phyloP scores from a whole-genome alignment of 2,113 vertebrate species.

The Macquaria ambigua region DNA sequence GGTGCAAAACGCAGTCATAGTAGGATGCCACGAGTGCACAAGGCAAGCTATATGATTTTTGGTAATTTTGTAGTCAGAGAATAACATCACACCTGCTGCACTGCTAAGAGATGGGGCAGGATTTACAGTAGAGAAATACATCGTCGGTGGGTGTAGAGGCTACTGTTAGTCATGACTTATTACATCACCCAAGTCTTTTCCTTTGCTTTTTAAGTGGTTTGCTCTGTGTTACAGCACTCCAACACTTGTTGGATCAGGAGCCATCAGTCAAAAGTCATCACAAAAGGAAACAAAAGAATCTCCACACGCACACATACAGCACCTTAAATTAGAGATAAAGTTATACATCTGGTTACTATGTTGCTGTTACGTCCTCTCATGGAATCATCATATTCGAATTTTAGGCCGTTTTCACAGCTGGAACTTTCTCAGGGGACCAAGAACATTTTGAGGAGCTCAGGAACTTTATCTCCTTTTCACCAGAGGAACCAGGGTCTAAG shows the following conservation, averaged over 20 bases:
- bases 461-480: background rate
- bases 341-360: background rate
- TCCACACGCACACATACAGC: background rate
- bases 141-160: background rate
- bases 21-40: background rate
- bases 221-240: background rate
- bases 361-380: background rate
- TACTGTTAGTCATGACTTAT: background rate
- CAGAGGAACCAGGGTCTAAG: too few relatives aligned
- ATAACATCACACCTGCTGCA: background rate
- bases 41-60: background rate
- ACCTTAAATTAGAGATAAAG: background rate
- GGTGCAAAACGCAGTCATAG: background rate
- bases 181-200: background rate
- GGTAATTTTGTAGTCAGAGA: background rate
- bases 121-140: background rate
- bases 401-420: background rate
- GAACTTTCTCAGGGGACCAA: background rate
- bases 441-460: background rate
- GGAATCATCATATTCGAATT: background rate
- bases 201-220: background rate
- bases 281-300: background rate
- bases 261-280: background rate
- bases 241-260: background rate
- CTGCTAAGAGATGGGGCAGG: background rate